Conservation (phyloP, 2,888 invertebrate genomes). For the Agonopterix arenella region DNA sequence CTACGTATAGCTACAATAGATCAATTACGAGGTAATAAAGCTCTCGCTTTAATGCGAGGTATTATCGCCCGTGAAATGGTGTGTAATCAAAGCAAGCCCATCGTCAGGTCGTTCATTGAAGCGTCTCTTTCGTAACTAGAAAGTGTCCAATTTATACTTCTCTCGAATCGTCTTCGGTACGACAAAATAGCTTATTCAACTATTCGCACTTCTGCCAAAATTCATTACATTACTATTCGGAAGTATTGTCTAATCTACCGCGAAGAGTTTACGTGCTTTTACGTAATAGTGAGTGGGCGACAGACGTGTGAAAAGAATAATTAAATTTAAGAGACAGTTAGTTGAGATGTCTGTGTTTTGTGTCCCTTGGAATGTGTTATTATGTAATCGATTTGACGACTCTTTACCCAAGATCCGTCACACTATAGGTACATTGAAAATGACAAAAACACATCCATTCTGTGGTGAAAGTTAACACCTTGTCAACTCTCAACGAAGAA, state of each 20-base stretch:
- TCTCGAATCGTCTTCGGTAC: constrained; percentile 16
- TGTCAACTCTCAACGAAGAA: too few species aligned
- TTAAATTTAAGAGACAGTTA: constrained; percentile 7
- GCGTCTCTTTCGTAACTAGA: constrained; percentile 66
- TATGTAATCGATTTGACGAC: constrained; percentile 23
- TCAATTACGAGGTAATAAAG: constrained; percentile 19
- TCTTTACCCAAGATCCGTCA: neutral
- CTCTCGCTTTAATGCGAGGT: constrained; percentile 43
- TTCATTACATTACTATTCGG: constrained; percentile 21
- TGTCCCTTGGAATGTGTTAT: constrained; percentile 23
- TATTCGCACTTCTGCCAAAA: constrained; percentile 17
- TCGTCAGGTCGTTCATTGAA: constrained; percentile 53
- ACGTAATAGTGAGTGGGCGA: constrained; percentile 32
- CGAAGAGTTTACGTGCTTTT: constrained; percentile 29
- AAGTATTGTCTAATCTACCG: constrained; percentile 29
- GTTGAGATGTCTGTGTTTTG: neutral
- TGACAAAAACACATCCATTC: constrained; percentile 16
- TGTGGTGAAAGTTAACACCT: constrained; percentile 31
- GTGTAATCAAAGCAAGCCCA: constrained; percentile 47
- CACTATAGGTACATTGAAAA: neutral
- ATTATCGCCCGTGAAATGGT: constrained; percentile 32
- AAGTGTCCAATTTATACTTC: constrained; percentile 44
- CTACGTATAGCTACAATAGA: constrained; percentile 3
- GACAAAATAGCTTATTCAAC: constrained; percentile 10
- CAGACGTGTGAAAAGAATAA: constrained; percentile 30